phyloP scores from a whole-genome alignment of 1,140 invertebrate genomes.

The Cotesia chilonis region DNA sequence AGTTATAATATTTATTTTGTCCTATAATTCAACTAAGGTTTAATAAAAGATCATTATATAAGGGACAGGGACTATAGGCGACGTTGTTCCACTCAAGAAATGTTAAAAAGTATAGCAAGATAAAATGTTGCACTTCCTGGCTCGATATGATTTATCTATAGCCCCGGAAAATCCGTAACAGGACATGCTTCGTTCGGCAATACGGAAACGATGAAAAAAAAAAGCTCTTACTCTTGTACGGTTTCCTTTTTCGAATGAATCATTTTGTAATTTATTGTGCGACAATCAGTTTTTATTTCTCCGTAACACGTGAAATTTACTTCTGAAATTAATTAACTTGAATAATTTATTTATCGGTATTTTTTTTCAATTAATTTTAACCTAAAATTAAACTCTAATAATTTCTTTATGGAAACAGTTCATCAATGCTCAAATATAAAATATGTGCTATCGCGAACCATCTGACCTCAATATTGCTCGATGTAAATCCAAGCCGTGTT shows the following conservation, averaged over 20 bases:
- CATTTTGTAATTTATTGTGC: conserved; percentile 27
- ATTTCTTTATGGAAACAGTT: not conserved
- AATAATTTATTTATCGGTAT: not conserved
- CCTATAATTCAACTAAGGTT: not conserved
- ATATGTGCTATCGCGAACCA: too few relatives aligned
- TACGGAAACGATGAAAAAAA: conserved; percentile 32
- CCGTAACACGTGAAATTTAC: too few relatives aligned
- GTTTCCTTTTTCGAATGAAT: conserved; percentile 32
- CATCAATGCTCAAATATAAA: not conserved
- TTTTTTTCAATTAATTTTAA: conserved; percentile 1
- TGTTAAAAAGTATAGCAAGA: conserved; percentile 11
- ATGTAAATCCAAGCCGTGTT: too few relatives aligned
- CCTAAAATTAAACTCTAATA: not conserved
- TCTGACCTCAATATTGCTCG: too few relatives aligned
- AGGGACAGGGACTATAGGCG: not conserved
- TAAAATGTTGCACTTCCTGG: conserved; percentile 22
- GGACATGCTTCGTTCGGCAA: conserved; percentile 18
- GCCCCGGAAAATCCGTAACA: conserved; percentile 22
- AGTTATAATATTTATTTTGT: not conserved
- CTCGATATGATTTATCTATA: conserved; percentile 21
- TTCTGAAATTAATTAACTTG: too few relatives aligned
- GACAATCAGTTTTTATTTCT: conserved; percentile 4
- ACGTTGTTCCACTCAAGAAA: conserved; percentile 21
- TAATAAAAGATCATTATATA: conserved; percentile 1
- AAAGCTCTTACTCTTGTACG: conserved; percentile 26